A percentile compares a stretch with the other conserved stretches of the same genome.
phyloP scores from a whole-genome alignment of 2,797 vertebrate species.

The Tangara arthus region DNA sequence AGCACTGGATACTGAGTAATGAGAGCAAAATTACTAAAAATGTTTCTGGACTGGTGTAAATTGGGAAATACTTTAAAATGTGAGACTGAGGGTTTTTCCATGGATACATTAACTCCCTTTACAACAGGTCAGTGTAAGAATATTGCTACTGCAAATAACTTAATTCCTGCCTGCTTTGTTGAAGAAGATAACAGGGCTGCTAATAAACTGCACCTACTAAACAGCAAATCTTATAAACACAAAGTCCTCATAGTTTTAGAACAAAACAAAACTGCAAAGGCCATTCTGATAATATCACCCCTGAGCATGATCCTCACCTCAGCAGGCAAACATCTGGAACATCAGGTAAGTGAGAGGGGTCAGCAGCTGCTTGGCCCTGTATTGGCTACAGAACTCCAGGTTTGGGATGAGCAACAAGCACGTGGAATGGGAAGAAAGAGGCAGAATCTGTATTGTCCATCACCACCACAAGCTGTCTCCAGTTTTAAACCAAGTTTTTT shows the following conservation, averaged over 20 bases:
- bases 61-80: neutral
- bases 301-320: neutral
- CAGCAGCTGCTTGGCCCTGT: neutral
- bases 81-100: neutral
- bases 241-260: neutral
- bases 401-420: neutral
- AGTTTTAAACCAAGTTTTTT: neutral
- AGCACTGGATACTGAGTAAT: neutral
- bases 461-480: neutral
- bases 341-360: accelerated
- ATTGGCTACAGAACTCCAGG: neutral
- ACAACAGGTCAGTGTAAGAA: neutral
- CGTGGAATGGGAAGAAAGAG: neutral
- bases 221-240: neutral
- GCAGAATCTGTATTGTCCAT: neutral
- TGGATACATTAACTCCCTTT: neutral
- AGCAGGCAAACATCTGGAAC: neutral
- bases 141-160: neutral
- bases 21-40: neutral
- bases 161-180: neutral
- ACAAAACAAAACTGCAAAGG: neutral
- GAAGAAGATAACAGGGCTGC: neutral
- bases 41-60: neutral
- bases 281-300: neutral
- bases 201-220: neutral